phyloP scores from a whole-genome alignment of 2,888 invertebrate genomes.

The Apantesis nais region DNA sequence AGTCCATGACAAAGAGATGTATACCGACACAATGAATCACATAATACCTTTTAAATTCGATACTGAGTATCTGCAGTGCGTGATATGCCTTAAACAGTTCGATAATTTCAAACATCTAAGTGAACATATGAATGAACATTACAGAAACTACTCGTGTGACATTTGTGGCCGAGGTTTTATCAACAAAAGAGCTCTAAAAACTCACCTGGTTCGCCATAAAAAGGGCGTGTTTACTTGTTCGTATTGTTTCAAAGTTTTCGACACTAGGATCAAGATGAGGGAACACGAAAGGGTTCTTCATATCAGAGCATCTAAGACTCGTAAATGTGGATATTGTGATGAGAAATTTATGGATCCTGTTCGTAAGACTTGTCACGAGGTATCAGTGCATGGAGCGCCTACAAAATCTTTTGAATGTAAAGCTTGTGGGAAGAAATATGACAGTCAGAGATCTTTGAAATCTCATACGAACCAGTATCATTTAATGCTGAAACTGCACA shows the following conservation, averaged over 20 bases:
- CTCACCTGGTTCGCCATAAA: neutral
- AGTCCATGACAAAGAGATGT: conserved; percentile 30
- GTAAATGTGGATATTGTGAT: conserved; percentile 9
- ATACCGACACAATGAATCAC: conserved; percentile 44
- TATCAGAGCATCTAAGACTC: neutral
- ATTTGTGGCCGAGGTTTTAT: conserved; percentile 55
- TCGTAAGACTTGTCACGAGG: neutral
- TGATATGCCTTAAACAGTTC: conserved; percentile 57
- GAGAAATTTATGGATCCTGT: neutral
- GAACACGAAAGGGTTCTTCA: neutral
- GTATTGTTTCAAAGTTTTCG: neutral
- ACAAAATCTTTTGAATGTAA: neutral
- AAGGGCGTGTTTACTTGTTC: neutral
- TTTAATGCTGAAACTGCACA: neutral
- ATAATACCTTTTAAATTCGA: conserved; percentile 51
- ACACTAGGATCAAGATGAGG: neutral
- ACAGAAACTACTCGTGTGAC: conserved; percentile 60
- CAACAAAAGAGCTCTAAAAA: neutral
- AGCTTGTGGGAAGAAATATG: neutral
- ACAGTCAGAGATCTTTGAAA: conserved; percentile 1
- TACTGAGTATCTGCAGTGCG: conserved; percentile 49
- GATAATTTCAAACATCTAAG: conserved; percentile 58
- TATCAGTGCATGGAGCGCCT: neutral
- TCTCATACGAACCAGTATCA: neutral
- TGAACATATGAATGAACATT: conserved; percentile 64